phyloP scores from a whole-genome alignment of 2,888 invertebrate genomes.

The Helobdella robusta region DNA sequence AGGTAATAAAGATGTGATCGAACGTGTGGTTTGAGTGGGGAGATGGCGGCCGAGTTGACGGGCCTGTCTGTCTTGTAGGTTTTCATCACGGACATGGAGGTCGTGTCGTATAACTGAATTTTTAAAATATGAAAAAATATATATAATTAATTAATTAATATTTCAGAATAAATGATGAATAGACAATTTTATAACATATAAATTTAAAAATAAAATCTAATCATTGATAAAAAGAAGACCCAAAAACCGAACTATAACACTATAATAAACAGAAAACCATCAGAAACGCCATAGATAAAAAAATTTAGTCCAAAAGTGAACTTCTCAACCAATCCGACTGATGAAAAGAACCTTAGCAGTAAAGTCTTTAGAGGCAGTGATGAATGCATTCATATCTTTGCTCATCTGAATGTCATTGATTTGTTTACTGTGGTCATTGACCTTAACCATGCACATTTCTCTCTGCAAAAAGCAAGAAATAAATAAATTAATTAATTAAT shows the following conservation, averaged over 20 bases:
- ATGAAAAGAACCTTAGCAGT: constrained; percentile 66
- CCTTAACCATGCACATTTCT: constrained; percentile 68
- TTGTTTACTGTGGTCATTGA: constrained; percentile 69
- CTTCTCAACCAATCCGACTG: too few relatives aligned
- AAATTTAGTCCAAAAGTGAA: too few relatives aligned
- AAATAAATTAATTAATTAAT: too few relatives aligned
- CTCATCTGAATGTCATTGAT: constrained; percentile 95
- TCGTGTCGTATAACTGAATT: constrained; percentile 72
- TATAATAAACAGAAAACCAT: too few relatives aligned
- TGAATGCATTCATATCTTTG: constrained; percentile 84
- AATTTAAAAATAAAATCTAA: too few relatives aligned
- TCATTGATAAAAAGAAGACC: too few relatives aligned
- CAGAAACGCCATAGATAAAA: too few relatives aligned
- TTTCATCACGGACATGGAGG: constrained; percentile 74
- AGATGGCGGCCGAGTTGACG: constrained; percentile 93
- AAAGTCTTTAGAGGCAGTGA: constrained; percentile 91
- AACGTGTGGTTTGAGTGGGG: constrained; percentile 86
- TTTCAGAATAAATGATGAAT: too few relatives aligned
- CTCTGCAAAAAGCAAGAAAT: constrained; percentile 51
- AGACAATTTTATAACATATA: too few relatives aligned
- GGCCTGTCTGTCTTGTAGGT: constrained; percentile 95
- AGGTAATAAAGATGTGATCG: constrained; percentile 37
- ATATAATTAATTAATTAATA: too few relatives aligned
- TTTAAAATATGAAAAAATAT: too few relatives aligned
- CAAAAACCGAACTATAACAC: too few relatives aligned